Evolutionary conservation across 2,888 invertebrate species (phyloP).

Genomic region (Desoria tigrina): DNA sequence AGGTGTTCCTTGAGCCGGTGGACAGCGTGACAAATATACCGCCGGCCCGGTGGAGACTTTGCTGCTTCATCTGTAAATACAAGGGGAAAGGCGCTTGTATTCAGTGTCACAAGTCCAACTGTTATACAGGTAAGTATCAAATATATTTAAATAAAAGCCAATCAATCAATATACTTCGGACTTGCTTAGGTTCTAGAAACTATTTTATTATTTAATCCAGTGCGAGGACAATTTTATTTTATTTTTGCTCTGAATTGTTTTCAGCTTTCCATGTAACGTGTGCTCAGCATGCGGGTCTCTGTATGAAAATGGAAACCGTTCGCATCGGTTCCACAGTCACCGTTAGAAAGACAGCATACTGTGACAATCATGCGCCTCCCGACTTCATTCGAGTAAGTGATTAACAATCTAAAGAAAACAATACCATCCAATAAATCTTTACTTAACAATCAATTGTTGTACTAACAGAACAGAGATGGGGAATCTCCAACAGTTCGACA

Average conservation of each 20-base stretch:
- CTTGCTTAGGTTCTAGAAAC: slow-evolving; percentile 13
- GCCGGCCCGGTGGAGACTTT: slow-evolving; percentile 91
- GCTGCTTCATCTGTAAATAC: slow-evolving; percentile 95
- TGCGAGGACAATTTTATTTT: too few relatives aligned
- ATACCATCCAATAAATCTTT: background rate
- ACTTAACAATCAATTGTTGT: slow-evolving; percentile 12
- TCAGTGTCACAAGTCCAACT: slow-evolving; percentile 94
- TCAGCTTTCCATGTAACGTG: slow-evolving; percentile 97
- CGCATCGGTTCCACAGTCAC: slow-evolving; percentile 70
- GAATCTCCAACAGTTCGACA: slow-evolving; percentile 60
- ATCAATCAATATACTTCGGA: too few relatives aligned
- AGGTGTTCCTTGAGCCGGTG: slow-evolving; percentile 88
- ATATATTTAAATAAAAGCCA: too few relatives aligned
- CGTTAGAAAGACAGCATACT: slow-evolving; percentile 93
- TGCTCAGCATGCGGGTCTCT: slow-evolving; percentile 90
- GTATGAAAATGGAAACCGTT: slow-evolving; percentile 96
- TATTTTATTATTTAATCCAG: slow-evolving; percentile 1
- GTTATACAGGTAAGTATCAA: slow-evolving; percentile 69
- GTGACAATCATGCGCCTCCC: slow-evolving; percentile 87
- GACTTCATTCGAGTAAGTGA: slow-evolving; percentile 60
- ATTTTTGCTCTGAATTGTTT: too few relatives aligned
- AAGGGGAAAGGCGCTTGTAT: slow-evolving; percentile 93
- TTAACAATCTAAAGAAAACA: too few relatives aligned
- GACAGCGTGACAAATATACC: slow-evolving; percentile 96
- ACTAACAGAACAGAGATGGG: slow-evolving; percentile 27